Conservation (phyloP, 2,113 vertebrate genomes). For the Pholis gunnellus region DNA sequence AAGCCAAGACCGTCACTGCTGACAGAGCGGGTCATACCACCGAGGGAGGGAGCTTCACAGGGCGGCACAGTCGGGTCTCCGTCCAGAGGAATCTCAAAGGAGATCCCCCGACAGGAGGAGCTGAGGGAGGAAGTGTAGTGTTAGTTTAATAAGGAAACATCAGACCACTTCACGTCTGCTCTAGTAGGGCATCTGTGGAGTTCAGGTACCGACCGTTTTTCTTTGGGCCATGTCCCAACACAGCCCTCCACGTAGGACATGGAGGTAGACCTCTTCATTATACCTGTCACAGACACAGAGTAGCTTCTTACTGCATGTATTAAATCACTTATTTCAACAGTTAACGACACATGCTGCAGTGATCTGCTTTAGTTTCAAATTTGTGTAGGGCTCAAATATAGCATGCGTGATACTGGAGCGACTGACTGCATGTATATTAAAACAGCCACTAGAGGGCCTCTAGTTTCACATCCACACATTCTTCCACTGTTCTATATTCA, state of each 20-base stretch:
- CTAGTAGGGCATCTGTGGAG: background rate
- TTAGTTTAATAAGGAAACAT: conserved; percentile 13
- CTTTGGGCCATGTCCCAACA: conserved; percentile 96
- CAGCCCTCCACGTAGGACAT: conserved; percentile 94
- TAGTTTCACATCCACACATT: conserved; percentile 11
- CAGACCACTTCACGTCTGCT: background rate
- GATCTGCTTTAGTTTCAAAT: background rate
- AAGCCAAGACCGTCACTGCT: conserved; percentile 92
- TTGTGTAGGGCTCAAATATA: background rate
- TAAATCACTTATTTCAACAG: background rate
- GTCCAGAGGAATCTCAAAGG: conserved; percentile 97
- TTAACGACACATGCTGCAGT: background rate
- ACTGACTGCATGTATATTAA: background rate
- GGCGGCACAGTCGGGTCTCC: conserved; percentile 84
- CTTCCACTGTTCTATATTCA: background rate
- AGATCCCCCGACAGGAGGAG: conserved; percentile 92
- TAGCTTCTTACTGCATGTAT: background rate
- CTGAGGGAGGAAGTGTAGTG: conserved; percentile 70
- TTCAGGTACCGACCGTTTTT: conserved; percentile 87
- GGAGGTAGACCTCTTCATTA: conserved; percentile 92
- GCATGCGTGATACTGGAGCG: background rate
- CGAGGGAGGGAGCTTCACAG: conserved; percentile 67
- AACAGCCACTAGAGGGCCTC: conserved; percentile 58
- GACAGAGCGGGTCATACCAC: conserved; percentile 89
- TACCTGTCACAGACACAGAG: conserved; percentile 76